Base-by-base conservation (phyloP, 2,888 invertebrate genomes). In the Diabrotica balteata region DNA sequence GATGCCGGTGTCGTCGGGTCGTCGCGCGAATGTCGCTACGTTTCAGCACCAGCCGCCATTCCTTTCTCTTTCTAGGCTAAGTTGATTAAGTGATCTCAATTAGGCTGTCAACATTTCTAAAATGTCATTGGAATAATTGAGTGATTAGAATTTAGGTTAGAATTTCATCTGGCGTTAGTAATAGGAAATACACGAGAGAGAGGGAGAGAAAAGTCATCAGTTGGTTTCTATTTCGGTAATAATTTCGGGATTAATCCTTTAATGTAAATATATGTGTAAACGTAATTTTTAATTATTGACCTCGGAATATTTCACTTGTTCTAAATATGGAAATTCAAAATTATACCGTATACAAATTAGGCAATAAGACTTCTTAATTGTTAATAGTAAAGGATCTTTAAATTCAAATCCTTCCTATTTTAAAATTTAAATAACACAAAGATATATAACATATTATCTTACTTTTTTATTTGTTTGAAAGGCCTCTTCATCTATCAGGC, bases 71-170 rank as follows among this genome's bases (percentile, higher is more conserved):
- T 55, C 55, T 44, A 50, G 22, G 22, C 45, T 59, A 64, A 64
- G 22, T 64, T 59, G 58, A 64, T 64, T 59, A 64, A 64, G 52
- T 9, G 58, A 59, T 64, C 64, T 64, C 58, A 64, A 63, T 64
- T 64, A 64, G 58, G 43, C 58, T 52, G 64, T 64, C 64, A 47
- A 58, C 64, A 59, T 64, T 59, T 64, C 58, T 58, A 64, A 64
- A 64, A 59, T 64, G 58, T 58, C 46, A 59, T 59, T 64, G 32
- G 52, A 22, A 64, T 64, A 64, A 59, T 59, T 58, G 52, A 63
- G 58, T 57, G 63, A 63, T 63, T 58, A 58, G 50, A 58, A 63
- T 63, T 63, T 58, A 52, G 64, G 58, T 58, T 52, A 52, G 58
- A 58, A 64, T 58, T 64, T 52, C 64, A 57, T 57, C 55, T 57